Evolutionary conservation across 2,888 invertebrate species (phyloP).

Genomic region (Callosobruchus maculatus): DNA sequence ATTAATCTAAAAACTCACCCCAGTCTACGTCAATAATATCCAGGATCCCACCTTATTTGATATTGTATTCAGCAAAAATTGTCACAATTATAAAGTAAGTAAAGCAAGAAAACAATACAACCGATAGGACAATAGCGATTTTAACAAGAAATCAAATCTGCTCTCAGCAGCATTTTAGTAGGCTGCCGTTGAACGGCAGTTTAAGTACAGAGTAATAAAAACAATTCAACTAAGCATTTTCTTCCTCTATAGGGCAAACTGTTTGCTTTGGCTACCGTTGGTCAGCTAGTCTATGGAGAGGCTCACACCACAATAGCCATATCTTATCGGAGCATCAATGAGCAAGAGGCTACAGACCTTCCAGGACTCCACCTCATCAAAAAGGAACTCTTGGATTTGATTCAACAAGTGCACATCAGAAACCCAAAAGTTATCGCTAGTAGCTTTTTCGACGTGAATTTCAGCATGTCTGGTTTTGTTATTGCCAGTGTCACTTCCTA

Average conservation of each 20-base stretch:
- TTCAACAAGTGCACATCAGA: background rate
- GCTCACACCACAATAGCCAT: background rate
- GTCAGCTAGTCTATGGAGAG: background rate
- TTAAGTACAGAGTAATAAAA: too few relatives aligned
- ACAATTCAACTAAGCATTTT: too few relatives aligned
- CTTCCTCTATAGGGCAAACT: background rate
- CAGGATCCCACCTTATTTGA: too few relatives aligned
- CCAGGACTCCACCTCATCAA: background rate
- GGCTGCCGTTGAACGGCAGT: too few relatives aligned
- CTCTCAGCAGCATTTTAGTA: too few relatives aligned
- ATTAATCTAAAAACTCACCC: too few relatives aligned
- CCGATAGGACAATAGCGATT: too few relatives aligned
- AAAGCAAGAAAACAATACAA: too few relatives aligned
- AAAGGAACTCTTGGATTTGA: background rate
- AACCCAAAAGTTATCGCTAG: background rate
- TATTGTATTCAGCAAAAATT: too few relatives aligned
- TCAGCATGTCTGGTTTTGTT: background rate
- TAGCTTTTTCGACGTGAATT: background rate
- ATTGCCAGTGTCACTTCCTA: background rate
- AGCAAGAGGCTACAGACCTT: background rate
- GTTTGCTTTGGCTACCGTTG: background rate
- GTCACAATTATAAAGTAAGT: too few relatives aligned
- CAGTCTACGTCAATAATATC: too few relatives aligned
- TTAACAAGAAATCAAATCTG: too few relatives aligned
- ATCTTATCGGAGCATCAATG: background rate